Evolutionary conservation across 2,113 vertebrate species (phyloP).

Genomic region (Conger conger): DNA sequence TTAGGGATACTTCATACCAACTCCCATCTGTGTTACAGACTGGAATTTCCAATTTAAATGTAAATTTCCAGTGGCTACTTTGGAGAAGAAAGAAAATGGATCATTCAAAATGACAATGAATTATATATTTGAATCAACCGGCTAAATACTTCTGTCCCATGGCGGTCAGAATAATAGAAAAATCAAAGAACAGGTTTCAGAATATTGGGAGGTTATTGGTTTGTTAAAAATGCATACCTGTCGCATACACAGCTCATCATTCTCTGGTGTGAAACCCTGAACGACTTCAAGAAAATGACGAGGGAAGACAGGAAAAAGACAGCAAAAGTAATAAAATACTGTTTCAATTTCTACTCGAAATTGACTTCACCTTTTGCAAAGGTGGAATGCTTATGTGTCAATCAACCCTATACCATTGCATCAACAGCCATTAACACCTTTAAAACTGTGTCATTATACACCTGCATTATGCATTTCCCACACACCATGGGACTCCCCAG

Average conservation of each 20-base stretch:
- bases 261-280: conserved; percentile 26
- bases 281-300: background rate
- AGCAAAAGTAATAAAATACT: conserved; percentile 59
- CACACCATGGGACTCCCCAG: no score
- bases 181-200: conserved; percentile 17
- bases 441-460: no score
- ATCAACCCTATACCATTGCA: background rate
- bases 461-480: no score
- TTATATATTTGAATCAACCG: conserved; percentile 78
- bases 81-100: conserved; percentile 54
- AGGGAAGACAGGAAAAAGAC: conserved; percentile 43
- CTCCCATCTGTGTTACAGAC: conserved; percentile 27
- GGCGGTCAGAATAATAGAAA: background rate
- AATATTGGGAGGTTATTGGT: conserved; percentile 50
- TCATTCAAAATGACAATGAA: conserved; percentile 64
- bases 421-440: no score
- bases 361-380: conserved; percentile 68
- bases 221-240: conserved; percentile 57
- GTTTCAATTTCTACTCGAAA: conserved; percentile 51
- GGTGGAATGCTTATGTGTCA: conserved; percentile 26
- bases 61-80: conserved; percentile 44
- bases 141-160: background rate
- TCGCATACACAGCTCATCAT: conserved; percentile 67
- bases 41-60: conserved; percentile 56
- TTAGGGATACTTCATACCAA: conserved; percentile 33